Evolutionary conservation across 2,113 vertebrate genomes (phyloP), one percentile per base, ranked within the genome.

Genomic region (Cricetomys ansorgei): DNA sequence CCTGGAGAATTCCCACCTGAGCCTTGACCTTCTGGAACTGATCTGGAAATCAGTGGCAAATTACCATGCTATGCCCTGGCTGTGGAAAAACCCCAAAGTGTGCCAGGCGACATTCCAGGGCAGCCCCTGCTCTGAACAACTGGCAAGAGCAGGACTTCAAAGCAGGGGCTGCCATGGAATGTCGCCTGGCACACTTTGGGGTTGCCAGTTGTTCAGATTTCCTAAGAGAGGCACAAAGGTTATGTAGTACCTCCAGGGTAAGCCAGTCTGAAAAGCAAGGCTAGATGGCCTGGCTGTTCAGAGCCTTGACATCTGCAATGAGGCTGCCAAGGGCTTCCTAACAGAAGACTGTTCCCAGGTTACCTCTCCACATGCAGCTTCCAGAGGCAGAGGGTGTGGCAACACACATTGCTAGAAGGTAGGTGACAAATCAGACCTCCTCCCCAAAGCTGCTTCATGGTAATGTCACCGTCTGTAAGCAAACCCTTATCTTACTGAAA

Each of bases 81-180:
- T 67, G 40, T 80, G 83, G 73, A 96, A 97, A 96, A 95, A 90
- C 25, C 67, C 91, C 73, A 75, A 69, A 79, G 50, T 67, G 83
- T 65, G 59, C 89, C 64, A 53, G 88, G 84, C 48, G 57, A 72
- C 65, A 93, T 92, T 96, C 91, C 94, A 93, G 70, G 55, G 43
- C 88, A 64, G 83, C 70, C 89, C 94, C 91, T 83, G 83, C 37
- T 72, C 59, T 73, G 43, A 62, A 76, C 70, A 40, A 48, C 81
- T 70, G 84, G 55, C n/a, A n/a, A n/a, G n/a, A n/a, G n/a, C n/a
- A n/a, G n/a, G n/a, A n/a, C n/a, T n/a, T n/a, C n/a, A n/a, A n/a
- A n/a, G n/a, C n/a, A n/a, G n/a, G n/a, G n/a, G n/a, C n/a, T n/a
- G n/a, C n/a, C n/a, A n/a, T n/a, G n/a, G n/a, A n/a, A n/a, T n/a